Evolutionary conservation across 2,888 invertebrate genomes (phyloP).

Genomic region (Pheosia gnoma): DNA sequence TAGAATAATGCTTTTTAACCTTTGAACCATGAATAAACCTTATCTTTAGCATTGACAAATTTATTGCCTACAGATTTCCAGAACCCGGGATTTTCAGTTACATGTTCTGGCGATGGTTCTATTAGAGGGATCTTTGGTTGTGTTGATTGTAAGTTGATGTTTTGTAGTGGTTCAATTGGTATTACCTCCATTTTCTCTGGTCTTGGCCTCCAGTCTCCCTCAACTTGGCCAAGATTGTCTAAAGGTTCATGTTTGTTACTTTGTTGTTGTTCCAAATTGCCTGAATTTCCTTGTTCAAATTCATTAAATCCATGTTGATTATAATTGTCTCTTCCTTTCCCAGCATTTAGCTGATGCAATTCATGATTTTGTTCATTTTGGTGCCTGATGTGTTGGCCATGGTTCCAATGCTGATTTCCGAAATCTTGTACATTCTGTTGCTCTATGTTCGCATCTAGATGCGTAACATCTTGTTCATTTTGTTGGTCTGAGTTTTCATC

Average conservation of each 20-base stretch:
- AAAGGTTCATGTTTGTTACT: constrained; percentile 8
- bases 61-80: constrained; percentile 83
- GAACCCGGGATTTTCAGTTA: constrained; percentile 76
- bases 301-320: constrained; percentile 19
- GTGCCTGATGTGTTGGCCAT: constrained; percentile 24
- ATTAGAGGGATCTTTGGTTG: constrained; percentile 9
- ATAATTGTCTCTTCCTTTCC: constrained; percentile 16
- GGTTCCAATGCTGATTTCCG: constrained; percentile 15
- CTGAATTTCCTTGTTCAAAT: constrained; percentile 11
- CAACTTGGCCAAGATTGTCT: constrained; percentile 12
- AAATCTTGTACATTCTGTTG: constrained; percentile 14
- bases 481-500: constrained; percentile 16
- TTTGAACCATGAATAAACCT: constrained; percentile 80
- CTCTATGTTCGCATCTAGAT: constrained; percentile 5
- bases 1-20: constrained; percentile 23
- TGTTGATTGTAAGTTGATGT: constrained; percentile 10
- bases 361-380: constrained; percentile 29
- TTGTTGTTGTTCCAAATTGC: constrained; percentile 19
- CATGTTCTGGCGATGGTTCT: constrained; percentile 40
- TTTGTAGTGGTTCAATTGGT: constrained; percentile 12
- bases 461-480: constrained; percentile 13
- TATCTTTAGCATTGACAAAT: constrained; percentile 78
- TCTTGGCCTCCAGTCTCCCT: constrained; percentile 6
- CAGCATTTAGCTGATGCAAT: constrained; percentile 20
- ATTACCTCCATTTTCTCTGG: constrained; percentile 15